Conservation (phyloP, 2,797 vertebrate species). For the Crocidura indochinensis region DNA sequence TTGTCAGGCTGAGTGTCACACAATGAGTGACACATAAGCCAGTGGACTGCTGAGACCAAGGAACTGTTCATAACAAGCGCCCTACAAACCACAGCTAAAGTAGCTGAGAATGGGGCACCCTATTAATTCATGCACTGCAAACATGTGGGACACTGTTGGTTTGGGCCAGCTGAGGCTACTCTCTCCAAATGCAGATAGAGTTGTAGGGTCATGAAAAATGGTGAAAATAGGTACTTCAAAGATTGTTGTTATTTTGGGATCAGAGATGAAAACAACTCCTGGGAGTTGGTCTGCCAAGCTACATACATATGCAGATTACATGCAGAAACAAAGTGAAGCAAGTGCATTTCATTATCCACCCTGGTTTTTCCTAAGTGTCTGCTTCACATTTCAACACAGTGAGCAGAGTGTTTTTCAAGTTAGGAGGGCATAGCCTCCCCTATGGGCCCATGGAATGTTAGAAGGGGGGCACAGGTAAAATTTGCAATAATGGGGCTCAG, state of each 20-base stretch:
- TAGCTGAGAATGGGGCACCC: conserved; percentile 17
- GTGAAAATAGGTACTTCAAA: conserved; percentile 6
- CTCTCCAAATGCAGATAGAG: conserved; percentile 35
- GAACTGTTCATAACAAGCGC: not conserved
- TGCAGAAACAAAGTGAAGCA: conserved; percentile 25
- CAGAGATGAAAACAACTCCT: not conserved
- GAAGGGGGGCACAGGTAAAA: too few species aligned
- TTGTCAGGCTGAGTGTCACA: not conserved
- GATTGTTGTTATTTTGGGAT: not conserved
- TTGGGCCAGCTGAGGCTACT: conserved; percentile 45
- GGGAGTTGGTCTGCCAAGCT: conserved; percentile 15
- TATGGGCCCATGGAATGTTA: too few species aligned
- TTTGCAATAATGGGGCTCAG: too few species aligned
- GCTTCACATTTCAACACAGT: conserved; percentile 41
- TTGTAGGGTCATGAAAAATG: not conserved
- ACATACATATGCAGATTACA: not conserved
- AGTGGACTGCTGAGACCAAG: not conserved
- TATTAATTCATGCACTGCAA: conserved; percentile 61
- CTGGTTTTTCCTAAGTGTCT: conserved; percentile 27
- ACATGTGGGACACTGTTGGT: conserved; percentile 32
- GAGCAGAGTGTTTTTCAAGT: not conserved
- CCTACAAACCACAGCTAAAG: not conserved
- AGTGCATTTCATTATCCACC: not conserved
- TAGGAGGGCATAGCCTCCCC: too few species aligned
- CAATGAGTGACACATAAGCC: not conserved